phyloP scores from a whole-genome alignment of 2,888 invertebrate genomes.

The Aleiodes leptofemur region DNA sequence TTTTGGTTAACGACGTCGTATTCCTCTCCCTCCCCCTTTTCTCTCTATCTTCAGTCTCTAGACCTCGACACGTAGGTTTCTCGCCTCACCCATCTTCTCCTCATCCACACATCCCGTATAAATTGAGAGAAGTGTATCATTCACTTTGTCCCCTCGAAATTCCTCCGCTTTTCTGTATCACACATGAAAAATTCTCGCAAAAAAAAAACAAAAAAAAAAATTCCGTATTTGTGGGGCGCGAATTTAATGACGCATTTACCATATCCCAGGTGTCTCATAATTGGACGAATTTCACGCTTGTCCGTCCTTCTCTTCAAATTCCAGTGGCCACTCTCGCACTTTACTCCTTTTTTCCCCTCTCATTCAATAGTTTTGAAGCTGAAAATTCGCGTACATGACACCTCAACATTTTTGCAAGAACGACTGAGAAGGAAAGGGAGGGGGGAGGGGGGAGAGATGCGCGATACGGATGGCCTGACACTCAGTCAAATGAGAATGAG shows the following conservation, averaged over 20 bases:
- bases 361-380: conserved; percentile 30
- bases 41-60: conserved; percentile 14
- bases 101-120: conserved; percentile 36
- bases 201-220: neutral
- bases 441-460: conserved; percentile 41
- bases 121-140: conserved; percentile 4
- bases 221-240: conserved; percentile 1
- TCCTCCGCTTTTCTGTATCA: neutral
- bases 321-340: neutral
- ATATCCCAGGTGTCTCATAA: conserved; percentile 53
- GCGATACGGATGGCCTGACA: conserved; percentile 16
- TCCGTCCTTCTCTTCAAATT: conserved; percentile 36
- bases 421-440: too few relatives aligned
- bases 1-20: conserved; percentile 25
- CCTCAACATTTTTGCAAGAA: conserved; percentile 25
- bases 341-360: neutral
- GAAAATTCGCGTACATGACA: conserved; percentile 45
- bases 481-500: neutral
- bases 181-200: neutral
- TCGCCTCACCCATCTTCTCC: conserved; percentile 29
- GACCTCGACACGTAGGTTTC: conserved; percentile 46
- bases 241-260: conserved; percentile 10
- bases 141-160: neutral
- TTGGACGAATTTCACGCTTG: conserved; percentile 64
- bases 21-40: neutral